These are phyloP conservation scores for Cataglyphis livida DNA, from an alignment of 2,888 invertebrate species.

Conservation along the genomic window DNA sequence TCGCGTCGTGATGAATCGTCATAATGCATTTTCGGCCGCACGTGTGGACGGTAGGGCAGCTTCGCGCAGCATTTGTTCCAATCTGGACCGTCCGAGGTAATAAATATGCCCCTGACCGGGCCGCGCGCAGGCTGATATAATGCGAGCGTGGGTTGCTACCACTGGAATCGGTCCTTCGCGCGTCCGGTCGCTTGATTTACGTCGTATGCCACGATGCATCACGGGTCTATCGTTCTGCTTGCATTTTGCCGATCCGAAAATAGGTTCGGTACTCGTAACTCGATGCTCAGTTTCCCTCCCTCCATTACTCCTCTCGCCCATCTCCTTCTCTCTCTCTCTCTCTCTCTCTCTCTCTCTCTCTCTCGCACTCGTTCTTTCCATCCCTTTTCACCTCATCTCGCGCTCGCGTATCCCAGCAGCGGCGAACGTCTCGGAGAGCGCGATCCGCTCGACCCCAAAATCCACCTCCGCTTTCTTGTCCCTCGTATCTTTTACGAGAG, in stretches of 20 bases:
- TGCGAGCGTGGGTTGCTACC: constrained; percentile 81
- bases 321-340: neutral
- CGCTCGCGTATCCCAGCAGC: constrained; percentile 12
- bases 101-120: constrained; percentile 81
- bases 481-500: constrained; percentile 38
- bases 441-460: constrained; percentile 62
- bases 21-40: constrained; percentile 64
- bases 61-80: constrained; percentile 79
- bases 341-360: no score
- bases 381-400: constrained; percentile 11
- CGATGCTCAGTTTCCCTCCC: constrained; percentile 56
- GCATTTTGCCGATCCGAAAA: constrained; percentile 81
- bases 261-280: constrained; percentile 77
- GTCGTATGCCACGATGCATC: constrained; percentile 80
- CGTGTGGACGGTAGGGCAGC: constrained; percentile 63
- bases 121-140: constrained; percentile 80
- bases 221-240: constrained; percentile 79
- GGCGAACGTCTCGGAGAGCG: constrained; percentile 18
- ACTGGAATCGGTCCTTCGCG: constrained; percentile 80
- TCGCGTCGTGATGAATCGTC: constrained; percentile 41
- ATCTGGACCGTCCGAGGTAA: constrained; percentile 81
- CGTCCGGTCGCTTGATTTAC: constrained; percentile 83
- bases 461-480: constrained; percentile 66
- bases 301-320: constrained; percentile 53
- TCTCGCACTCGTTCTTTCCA: constrained; percentile 6